These are phyloP conservation scores for Enteromius argenteus DNA, from an alignment of 2,797 vertebrate species.

Conservation along the genomic window DNA sequence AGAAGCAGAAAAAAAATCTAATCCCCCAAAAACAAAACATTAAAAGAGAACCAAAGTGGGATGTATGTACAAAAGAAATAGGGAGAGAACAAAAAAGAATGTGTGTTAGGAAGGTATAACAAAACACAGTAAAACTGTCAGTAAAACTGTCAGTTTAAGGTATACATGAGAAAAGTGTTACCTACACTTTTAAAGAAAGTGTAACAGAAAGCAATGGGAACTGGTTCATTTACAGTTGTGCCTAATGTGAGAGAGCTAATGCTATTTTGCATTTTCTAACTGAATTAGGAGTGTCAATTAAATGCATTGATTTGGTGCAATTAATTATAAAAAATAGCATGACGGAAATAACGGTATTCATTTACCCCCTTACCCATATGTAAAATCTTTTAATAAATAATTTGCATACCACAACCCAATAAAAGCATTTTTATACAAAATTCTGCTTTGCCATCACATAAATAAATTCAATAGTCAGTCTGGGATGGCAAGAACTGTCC, in stretches of 20 bases:
- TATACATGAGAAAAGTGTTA: conserved; percentile 5
- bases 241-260: background rate
- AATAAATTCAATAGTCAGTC: background rate
- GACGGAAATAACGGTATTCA: background rate
- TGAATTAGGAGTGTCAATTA: background rate
- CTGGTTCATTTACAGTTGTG: background rate
- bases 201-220: background rate
- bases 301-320: background rate
- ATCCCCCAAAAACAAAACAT: background rate
- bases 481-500: background rate
- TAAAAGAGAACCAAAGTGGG: background rate
- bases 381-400: background rate
- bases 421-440: no score
- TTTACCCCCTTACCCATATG: background rate
- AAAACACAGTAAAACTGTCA: background rate
- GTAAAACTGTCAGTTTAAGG: conserved; percentile 15
- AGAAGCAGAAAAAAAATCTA: background rate
- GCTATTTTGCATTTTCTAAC: background rate
- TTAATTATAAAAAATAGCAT: background rate
- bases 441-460: background rate
- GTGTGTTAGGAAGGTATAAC: background rate
- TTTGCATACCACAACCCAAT: background rate
- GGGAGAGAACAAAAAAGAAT: background rate
- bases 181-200: background rate
- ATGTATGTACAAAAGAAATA: background rate